Percentiles rank a stretch among this genome's conserved stretches.
phyloP scores from a whole-genome alignment of 2,113 vertebrate genomes.

The Tachysurus fulvidraco region DNA sequence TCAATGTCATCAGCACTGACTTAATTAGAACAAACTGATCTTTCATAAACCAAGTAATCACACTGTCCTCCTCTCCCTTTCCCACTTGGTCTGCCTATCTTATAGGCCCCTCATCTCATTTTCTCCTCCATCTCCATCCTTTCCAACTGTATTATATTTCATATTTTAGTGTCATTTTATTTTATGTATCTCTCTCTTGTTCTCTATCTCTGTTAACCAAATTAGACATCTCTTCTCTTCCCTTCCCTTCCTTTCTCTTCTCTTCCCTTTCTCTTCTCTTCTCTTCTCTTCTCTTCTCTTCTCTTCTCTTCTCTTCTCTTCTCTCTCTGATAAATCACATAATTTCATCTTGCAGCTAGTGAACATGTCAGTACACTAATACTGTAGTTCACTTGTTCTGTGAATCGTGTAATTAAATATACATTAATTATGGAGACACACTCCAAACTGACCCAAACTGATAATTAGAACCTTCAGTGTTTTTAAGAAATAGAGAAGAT shows the following conservation, averaged over 20 bases:
- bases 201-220: slow-evolving; percentile 22
- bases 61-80: slow-evolving; percentile 24
- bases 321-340: not conserved
- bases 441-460: not conserved
- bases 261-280: no score
- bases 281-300: no score
- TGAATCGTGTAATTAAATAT: slow-evolving; percentile 45
- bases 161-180: not conserved
- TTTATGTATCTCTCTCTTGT: slow-evolving; percentile 22
- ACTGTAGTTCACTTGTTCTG: not conserved
- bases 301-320: slow-evolving; percentile 13
- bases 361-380: slow-evolving; percentile 22
- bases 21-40: slow-evolving; percentile 65
- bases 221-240: slow-evolving; percentile 23
- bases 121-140: not conserved
- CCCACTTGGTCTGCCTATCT: not conserved
- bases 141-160: not conserved
- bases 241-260: no score
- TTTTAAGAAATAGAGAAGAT: not conserved
- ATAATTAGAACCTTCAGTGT: slow-evolving; percentile 5
- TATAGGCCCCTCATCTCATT: not conserved
- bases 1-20: slow-evolving; percentile 49
- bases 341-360: not conserved
- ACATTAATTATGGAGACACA: slow-evolving; percentile 4
- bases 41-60: slow-evolving; percentile 58